These are phyloP conservation scores for Enteromius thamalakanensis DNA, from an alignment of 2,797 vertebrate genomes.

Conservation along the genomic window DNA sequence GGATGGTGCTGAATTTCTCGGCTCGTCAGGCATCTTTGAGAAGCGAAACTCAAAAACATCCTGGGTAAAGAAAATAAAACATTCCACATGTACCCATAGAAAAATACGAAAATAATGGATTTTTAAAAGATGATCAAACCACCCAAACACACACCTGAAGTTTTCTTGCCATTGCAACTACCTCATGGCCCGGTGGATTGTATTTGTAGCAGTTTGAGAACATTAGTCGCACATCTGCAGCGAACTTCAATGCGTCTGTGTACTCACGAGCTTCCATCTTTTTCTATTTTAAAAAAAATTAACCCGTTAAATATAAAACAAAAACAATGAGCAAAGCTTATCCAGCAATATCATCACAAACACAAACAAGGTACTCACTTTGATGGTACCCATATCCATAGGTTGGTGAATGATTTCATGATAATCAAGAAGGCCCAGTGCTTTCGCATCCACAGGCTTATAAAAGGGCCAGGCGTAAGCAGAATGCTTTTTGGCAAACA, in stretches of 20 bases:
- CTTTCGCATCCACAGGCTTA: conserved; percentile 75
- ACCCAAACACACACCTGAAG: conserved; percentile 82
- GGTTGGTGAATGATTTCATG: conserved; percentile 82
- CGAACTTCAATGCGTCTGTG: conserved; percentile 83
- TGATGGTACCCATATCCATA: conserved; percentile 86
- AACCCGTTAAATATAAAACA: not conserved
- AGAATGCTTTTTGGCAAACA: conserved; percentile 88
- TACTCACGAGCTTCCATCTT: conserved; percentile 90
- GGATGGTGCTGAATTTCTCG: conserved; percentile 47
- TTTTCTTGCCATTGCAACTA: conserved; percentile 89
- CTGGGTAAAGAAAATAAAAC: conserved; percentile 67
- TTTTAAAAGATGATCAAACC: not conserved
- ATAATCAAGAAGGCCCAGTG: conserved; percentile 79
- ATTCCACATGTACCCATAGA: not conserved
- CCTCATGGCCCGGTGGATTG: conserved; percentile 85
- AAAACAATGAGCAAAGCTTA: not conserved
- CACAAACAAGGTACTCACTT: conserved; percentile 71
- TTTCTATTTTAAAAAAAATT: conserved; percentile 72
- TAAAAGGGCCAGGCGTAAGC: conserved; percentile 91
- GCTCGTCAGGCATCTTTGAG: conserved; percentile 82
- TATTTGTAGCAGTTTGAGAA: conserved; percentile 90
- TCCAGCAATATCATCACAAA: not conserved
- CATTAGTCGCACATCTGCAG: conserved; percentile 90
- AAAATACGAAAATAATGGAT: not conserved
- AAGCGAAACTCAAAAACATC: conserved; percentile 90